Conservation (phyloP, 1,140 invertebrate genomes). For the Papilio glaucus region DNA sequence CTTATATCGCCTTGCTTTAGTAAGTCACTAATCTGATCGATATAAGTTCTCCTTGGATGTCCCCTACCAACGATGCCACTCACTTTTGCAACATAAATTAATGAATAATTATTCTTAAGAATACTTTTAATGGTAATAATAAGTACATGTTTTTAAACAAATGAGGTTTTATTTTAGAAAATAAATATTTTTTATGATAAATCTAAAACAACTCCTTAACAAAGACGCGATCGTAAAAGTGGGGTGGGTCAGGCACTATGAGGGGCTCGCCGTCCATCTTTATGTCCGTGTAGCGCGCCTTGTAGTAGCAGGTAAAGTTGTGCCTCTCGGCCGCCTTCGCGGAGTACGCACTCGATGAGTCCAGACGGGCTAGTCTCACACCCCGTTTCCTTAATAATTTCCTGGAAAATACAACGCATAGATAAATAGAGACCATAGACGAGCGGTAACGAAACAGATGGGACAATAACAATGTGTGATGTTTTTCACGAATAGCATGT, state of each 20-base stretch:
- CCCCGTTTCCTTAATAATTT: conserved; percentile 81
- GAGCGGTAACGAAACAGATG: too few relatives aligned
- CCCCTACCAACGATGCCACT: too few relatives aligned
- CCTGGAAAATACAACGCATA: conserved; percentile 77
- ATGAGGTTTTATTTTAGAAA: too few relatives aligned
- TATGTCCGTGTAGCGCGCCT: conserved; percentile 86
- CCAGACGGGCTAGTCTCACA: conserved; percentile 80
- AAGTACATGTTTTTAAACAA: too few relatives aligned
- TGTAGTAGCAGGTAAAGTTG: conserved; percentile 87
- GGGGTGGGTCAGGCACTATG: conserved; percentile 85
- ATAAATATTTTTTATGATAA: background rate
- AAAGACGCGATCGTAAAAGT: conserved; percentile 81
- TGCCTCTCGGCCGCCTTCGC: conserved; percentile 87
- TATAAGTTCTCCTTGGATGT: too few relatives aligned
- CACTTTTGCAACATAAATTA: too few relatives aligned
- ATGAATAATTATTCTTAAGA: too few relatives aligned
- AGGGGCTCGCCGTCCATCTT: conserved; percentile 85
- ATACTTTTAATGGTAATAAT: too few relatives aligned
- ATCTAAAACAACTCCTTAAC: conserved; percentile 57
- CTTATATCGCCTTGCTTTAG: too few relatives aligned
- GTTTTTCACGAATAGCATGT: too few relatives aligned
- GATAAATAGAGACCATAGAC: conserved; percentile 29
- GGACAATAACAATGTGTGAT: too few relatives aligned
- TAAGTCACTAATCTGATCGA: too few relatives aligned
- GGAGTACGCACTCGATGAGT: conserved; percentile 89